Conservation (phyloP, 2,113 vertebrate species). For the Asarcornis scutulata region DNA sequence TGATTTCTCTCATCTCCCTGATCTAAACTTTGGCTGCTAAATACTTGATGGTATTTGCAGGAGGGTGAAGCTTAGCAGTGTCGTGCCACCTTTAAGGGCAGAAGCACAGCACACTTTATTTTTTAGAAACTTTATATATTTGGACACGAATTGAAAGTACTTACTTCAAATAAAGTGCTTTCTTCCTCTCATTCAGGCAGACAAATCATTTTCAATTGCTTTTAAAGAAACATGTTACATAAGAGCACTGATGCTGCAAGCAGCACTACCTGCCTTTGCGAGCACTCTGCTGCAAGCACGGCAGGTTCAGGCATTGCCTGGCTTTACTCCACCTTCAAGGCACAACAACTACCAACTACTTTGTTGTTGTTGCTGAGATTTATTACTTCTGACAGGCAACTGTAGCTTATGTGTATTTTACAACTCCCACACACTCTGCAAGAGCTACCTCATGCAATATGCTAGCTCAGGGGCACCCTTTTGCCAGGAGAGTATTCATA, state of each 20-base stretch:
- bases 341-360: neutral
- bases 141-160: neutral
- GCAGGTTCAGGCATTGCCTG: neutral
- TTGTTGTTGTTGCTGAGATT: neutral
- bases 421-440: neutral
- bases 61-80: neutral
- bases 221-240: neutral
- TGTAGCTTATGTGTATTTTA: neutral
- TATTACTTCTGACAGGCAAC: conserved; percentile 7
- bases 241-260: neutral
- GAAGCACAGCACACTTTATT: neutral
- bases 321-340: neutral
- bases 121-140: neutral
- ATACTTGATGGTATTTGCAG: neutral
- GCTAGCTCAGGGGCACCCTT: neutral
- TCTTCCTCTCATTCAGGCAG: neutral
- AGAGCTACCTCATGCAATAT: neutral
- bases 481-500: neutral
- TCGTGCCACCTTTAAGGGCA: neutral
- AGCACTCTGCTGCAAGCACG: neutral
- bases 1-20: neutral
- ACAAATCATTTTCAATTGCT: neutral
- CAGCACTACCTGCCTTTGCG: neutral
- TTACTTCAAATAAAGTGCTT: neutral
- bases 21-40: neutral